Conservation (phyloP, 2,797 vertebrate species). For the Podarcis lilfordi region DNA sequence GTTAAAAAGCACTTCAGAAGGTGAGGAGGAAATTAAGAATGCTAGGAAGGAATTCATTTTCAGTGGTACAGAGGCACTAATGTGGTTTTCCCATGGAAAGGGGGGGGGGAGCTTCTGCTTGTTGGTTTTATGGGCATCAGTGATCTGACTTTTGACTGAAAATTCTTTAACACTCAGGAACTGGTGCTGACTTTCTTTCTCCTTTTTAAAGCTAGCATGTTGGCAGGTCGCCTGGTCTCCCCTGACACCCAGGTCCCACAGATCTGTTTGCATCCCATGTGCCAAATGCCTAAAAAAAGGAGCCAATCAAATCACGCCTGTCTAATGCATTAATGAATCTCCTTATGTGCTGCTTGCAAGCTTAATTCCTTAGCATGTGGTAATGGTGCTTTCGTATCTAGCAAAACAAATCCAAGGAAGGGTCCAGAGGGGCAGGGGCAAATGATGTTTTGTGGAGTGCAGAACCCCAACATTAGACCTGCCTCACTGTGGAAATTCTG, state of each 20-base stretch:
- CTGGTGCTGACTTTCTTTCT: constrained; percentile 7
- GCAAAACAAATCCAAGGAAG: constrained; percentile 9
- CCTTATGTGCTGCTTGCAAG: constrained; percentile 44
- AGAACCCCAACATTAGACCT: constrained; percentile 12
- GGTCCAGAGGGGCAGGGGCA: constrained; percentile 16
- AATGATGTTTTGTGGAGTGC: constrained; percentile 21
- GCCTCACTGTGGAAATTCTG: not conserved
- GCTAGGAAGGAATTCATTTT: not conserved
- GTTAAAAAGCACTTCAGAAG: not conserved
- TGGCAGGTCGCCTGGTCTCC: constrained; percentile 44
- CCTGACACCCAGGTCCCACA: constrained; percentile 25
- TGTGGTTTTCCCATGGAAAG: not conserved
- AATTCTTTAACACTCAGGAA: not conserved
- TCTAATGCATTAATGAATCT: constrained; percentile 65
- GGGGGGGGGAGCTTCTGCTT: not conserved
- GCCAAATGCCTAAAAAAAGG: constrained; percentile 54
- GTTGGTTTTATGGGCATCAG: not conserved
- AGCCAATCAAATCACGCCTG: constrained; percentile 48
- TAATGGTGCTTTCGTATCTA: constrained; percentile 18
- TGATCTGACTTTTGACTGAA: constrained; percentile 22
- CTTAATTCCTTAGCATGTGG: constrained; percentile 49
- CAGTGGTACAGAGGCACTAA: not conserved
- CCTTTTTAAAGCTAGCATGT: not conserved
- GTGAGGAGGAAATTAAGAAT: not conserved
- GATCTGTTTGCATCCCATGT: constrained; percentile 50